Evolutionary conservation across 2,113 vertebrate genomes (phyloP), one percentile per base, ranked within the genome.

Genomic region (Tupaia chinensis): DNA sequence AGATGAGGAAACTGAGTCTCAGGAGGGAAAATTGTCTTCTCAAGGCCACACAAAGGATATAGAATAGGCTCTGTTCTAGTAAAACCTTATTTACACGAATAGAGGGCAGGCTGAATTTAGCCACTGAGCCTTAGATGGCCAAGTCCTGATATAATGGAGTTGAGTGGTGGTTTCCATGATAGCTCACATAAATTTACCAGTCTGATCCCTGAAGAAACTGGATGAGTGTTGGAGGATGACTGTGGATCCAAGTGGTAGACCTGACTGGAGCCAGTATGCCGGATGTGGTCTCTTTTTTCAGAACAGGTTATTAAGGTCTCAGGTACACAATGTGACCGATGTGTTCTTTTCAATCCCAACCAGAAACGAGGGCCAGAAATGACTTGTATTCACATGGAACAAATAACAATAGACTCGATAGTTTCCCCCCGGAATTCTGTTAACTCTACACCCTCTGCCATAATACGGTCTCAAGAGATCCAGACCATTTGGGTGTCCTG

Each of bases 1-100:
- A 20, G 94, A 93, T 66, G 86, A 95, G 89, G 77, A 90, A 95
- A 84, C 95, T 73, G 73, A 94, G 66, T 56, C 80, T 74, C 65
- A 53, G 20, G 29, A 84, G 19, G 29, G 34, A 14, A 91, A 58
- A 27, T 70, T 20, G 20, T 60, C 88, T 74, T 34, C 60, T 83
- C 9, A 70, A 76, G 74, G 53, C 4, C 17, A 44, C 23, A 73
- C 27, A 66, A 70, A 44, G 44, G 44, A 44, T 44, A 44, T 44
- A 44, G 44, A 44, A 44, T 44, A 44, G 44, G 44, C 10, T 22
- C 25, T 56, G 25, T 58, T 78, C 54, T 25, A 78, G 8, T 27
- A 78, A 29, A 58, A 4, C 14, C 22, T 81, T 61, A 34, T 32
- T 73, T 81, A 23, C 3, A 8, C 14, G 23, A 81, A 63, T 19